Conservation (phyloP, 2,797 vertebrate genomes). For the Oreochromis mossambicus region DNA sequence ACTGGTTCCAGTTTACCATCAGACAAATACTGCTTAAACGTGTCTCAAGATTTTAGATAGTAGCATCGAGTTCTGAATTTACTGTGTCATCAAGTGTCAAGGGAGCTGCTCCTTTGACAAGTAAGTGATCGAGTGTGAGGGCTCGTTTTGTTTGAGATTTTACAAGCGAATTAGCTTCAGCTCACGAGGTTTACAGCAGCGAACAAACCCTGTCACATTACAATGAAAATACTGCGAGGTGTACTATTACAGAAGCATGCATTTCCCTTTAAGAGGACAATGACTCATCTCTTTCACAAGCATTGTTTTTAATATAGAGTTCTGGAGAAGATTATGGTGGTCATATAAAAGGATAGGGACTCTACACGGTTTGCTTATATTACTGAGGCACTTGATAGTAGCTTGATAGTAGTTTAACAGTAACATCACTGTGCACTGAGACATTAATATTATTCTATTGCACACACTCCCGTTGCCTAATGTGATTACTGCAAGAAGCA, state of each 20-base stretch:
- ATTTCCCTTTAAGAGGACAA: not conserved
- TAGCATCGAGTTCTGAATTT: not conserved
- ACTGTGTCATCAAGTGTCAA: slow-evolving; percentile 23
- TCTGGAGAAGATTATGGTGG: not conserved
- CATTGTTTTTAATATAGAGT: not conserved
- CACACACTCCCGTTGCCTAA: not conserved
- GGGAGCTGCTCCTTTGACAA: slow-evolving; percentile 4
- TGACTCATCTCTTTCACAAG: slow-evolving; percentile 12
- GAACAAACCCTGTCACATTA: not conserved
- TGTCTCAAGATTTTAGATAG: not conserved
- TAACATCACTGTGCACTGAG: not conserved
- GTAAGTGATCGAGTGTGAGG: not conserved
- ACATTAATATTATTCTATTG: slow-evolving; percentile 9
- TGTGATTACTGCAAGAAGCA: not conserved
- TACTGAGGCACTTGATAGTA: not conserved
- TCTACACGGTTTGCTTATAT: not conserved
- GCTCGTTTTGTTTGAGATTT: not conserved
- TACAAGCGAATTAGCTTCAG: not conserved
- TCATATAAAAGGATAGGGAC: not conserved
- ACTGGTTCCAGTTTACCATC: slow-evolving; percentile 60
- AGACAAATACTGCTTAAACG: slow-evolving; percentile 50
- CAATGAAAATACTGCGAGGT: rapidly evolving
- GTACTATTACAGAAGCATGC: not conserved
- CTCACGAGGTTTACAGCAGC: not conserved
- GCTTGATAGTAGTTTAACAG: not conserved